phyloP scores from a whole-genome alignment of 2,888 invertebrate species.

The Brassicogethes aeneus region DNA sequence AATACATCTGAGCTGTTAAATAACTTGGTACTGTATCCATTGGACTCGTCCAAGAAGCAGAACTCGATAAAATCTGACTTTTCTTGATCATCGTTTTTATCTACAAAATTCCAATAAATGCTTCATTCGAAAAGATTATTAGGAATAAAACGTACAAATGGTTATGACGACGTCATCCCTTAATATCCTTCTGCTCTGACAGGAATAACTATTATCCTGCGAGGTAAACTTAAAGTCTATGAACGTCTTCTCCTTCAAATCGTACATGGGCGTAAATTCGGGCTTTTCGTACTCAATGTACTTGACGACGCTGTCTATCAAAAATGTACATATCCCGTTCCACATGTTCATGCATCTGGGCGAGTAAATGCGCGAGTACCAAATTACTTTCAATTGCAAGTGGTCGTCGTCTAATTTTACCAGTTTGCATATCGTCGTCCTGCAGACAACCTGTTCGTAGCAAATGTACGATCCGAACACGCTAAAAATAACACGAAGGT shows the following conservation, averaged over 20 bases:
- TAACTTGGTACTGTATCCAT: slow-evolving; percentile 33
- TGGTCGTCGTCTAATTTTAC: slow-evolving; percentile 18
- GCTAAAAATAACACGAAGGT: slow-evolving; percentile 23
- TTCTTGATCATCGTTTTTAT: slow-evolving; percentile 27
- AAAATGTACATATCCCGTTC: slow-evolving; percentile 34
- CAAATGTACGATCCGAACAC: slow-evolving; percentile 35
- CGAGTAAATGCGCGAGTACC: slow-evolving; percentile 33
- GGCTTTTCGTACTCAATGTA: slow-evolving; percentile 28
- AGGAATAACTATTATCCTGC: slow-evolving; percentile 15
- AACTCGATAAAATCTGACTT: slow-evolving; percentile 36
- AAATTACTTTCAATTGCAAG: slow-evolving; percentile 29
- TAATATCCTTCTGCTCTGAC: slow-evolving; percentile 28
- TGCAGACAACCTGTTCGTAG: slow-evolving; percentile 34
- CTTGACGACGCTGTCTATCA: slow-evolving; percentile 34
- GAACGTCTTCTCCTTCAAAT: slow-evolving; percentile 20
- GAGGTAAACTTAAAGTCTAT: slow-evolving; percentile 13
- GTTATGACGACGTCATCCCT: slow-evolving; percentile 34
- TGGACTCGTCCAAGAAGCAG: slow-evolving; percentile 31
- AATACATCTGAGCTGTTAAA: slow-evolving; percentile 36
- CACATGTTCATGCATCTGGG: slow-evolving; percentile 35
- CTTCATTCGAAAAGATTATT: too few relatives aligned
- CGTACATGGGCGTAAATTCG: slow-evolving; percentile 25
- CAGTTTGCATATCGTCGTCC: slow-evolving; percentile 33
- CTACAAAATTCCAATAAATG: slow-evolving; percentile 26
- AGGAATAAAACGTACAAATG: slow-evolving; percentile 36